These are phyloP conservation scores for Clostera curtula DNA, from an alignment of 2,888 invertebrate species.

Conservation along the genomic window DNA sequence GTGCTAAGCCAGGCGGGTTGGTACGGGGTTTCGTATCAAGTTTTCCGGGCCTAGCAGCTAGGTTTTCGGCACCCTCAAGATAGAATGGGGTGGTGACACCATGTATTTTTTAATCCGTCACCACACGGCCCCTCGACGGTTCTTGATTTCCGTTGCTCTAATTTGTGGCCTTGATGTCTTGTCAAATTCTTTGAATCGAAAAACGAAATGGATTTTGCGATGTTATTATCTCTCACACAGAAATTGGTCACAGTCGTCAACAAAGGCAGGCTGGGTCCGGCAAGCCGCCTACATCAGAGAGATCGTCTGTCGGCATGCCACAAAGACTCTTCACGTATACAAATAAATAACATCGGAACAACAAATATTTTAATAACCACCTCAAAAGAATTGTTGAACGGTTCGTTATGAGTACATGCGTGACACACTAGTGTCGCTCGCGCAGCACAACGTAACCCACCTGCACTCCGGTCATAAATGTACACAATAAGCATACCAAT, in stretches of 20 bases:
- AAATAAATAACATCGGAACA: constrained; percentile 71
- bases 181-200: constrained; percentile 15
- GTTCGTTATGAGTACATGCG: constrained; percentile 51
- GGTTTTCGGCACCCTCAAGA: too few species aligned
- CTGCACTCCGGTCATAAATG: constrained; percentile 29
- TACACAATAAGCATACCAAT: constrained; percentile 11
- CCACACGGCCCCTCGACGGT: too few species aligned
- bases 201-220: constrained; percentile 48
- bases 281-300: constrained; percentile 48
- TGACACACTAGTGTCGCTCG: constrained; percentile 43
- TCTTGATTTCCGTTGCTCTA: too few species aligned
- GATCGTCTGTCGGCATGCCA: constrained; percentile 46
- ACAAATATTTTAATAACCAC: constrained; percentile 75
- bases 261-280: constrained; percentile 36
- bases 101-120: too few species aligned
- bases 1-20: too few species aligned
- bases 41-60: too few species aligned
- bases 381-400: constrained; percentile 64
- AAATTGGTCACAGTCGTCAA: constrained; percentile 59
- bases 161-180: constrained; percentile 1
- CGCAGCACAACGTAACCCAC: constrained; percentile 30
- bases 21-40: too few species aligned
- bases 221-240: constrained; percentile 52
- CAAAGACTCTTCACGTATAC: constrained; percentile 63
- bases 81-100: too few species aligned